Conservation (phyloP, 2,113 vertebrate genomes). For the Daubentonia madagascariensis region DNA sequence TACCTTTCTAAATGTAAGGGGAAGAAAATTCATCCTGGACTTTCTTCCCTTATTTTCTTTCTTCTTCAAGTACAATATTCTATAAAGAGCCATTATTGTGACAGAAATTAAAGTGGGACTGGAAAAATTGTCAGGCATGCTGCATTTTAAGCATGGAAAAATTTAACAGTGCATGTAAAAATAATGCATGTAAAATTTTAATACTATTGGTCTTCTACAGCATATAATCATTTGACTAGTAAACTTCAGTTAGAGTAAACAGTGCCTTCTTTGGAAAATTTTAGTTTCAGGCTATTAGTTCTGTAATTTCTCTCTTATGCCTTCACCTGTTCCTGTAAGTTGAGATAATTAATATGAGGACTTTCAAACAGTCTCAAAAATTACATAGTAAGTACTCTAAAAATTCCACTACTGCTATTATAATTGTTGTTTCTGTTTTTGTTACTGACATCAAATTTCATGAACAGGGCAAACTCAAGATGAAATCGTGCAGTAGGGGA, state of each 20-base stretch:
- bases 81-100: neutral
- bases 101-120: neutral
- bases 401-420: neutral
- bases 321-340: neutral
- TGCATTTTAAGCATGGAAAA: neutral
- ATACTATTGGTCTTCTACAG: neutral
- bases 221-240: neutral
- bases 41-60: neutral
- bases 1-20: neutral
- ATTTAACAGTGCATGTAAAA: slow-evolving; percentile 7
- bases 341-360: neutral
- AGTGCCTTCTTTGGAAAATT: neutral
- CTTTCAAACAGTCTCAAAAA: neutral
- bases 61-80: neutral
- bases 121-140: neutral
- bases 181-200: neutral
- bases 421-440: neutral
- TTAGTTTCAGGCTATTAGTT: neutral
- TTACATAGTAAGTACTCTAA: neutral
- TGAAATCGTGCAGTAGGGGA: neutral
- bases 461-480: neutral
- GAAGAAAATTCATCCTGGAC: neutral
- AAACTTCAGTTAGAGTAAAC: neutral
- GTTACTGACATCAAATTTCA: neutral
- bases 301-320: neutral